Base-by-base conservation (phyloP, 2,888 invertebrate genomes). In the Anoncus sp. region DNA sequence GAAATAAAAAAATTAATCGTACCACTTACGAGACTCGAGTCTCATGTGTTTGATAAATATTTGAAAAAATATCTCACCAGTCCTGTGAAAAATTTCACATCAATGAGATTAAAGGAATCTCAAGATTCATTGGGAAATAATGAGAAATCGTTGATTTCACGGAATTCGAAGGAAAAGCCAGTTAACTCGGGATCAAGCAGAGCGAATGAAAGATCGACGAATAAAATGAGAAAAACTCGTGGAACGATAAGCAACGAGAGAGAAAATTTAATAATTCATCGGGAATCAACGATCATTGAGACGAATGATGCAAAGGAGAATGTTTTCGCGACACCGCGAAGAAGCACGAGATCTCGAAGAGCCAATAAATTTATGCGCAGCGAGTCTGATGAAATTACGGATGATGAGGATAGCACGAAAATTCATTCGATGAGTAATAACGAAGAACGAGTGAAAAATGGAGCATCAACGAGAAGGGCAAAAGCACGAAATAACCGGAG, bases 1-100 rank as follows among this genome's bases (percentile, higher is more conserved):
- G 69, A 73, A 47, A 53, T 53, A 18, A 72, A 59, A 31, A 69
- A 63, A 53, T 38, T 79, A 10, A 16, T 53, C 14, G 69, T 79
- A 16, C 38, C 45, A 12, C 1, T 79, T 16, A 22, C 18, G 55
- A 69, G 70, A 49, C 66, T 79, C 18, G 76, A 79, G 14, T 62
- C 35, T 31, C 12, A 62, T 3, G 35, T 35, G 10, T 35, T 79
- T 9, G 51, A 73, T 5, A 69, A 62, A 35, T 76, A 76, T 31
- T 24, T 67, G 51, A 12, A 45, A 5, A 69, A 79, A 59, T 51
- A 49, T 6, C 45, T 31, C n/a, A 24, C 3, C 2, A 22, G 24
- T 12, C 62, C 71, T 22, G 14, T 67, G 3, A 18, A 16, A 1
- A 16, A 20, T 40, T 59, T 47, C 27, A 16, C 2, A n/a, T 5